These are phyloP conservation scores for Crocallis elinguaria DNA, from an alignment of 2,888 invertebrate genomes.

Conservation along the genomic window DNA sequence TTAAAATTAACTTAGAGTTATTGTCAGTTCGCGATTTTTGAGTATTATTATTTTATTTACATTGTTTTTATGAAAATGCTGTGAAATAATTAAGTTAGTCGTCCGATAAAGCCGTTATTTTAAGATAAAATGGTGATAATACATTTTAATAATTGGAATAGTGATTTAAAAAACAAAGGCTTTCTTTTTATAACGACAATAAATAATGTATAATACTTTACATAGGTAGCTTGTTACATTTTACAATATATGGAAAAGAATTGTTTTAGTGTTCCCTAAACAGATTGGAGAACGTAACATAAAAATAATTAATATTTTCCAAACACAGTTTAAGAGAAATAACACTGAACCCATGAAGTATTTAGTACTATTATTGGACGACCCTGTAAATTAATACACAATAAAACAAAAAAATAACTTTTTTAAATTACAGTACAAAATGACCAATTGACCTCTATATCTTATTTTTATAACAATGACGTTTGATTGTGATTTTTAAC, in stretches of 20 bases:
- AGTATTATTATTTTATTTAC: slow-evolving; percentile 75
- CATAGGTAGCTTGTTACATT: no score
- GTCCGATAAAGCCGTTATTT: slow-evolving; percentile 24
- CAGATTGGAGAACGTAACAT: no score
- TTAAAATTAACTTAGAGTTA: slow-evolving; percentile 77
- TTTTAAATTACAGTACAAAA: slow-evolving; percentile 18
- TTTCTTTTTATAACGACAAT: no score
- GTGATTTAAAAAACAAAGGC: no score
- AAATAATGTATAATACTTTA: no score
- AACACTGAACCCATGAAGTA: background rate
- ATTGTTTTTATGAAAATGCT: slow-evolving; percentile 59
- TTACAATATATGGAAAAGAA: no score
- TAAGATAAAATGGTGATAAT: background rate
- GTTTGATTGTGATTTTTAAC: slow-evolving; percentile 1
- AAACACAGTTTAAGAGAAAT: background rate
- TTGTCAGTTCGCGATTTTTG: slow-evolving; percentile 83
- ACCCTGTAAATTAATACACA: slow-evolving; percentile 1
- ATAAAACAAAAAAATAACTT: slow-evolving; percentile 11
- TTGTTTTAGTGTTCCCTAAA: no score
- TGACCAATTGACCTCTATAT: slow-evolving; percentile 27
- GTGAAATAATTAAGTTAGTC: slow-evolving; percentile 43
- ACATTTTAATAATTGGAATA: no score
- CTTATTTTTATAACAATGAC: slow-evolving; percentile 13
- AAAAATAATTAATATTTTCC: background rate
- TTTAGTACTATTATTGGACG: slow-evolving; percentile 3